Evolutionary conservation across 1,140 invertebrate genomes (phyloP).

Genomic region (Trinorchestia longiramus): DNA sequence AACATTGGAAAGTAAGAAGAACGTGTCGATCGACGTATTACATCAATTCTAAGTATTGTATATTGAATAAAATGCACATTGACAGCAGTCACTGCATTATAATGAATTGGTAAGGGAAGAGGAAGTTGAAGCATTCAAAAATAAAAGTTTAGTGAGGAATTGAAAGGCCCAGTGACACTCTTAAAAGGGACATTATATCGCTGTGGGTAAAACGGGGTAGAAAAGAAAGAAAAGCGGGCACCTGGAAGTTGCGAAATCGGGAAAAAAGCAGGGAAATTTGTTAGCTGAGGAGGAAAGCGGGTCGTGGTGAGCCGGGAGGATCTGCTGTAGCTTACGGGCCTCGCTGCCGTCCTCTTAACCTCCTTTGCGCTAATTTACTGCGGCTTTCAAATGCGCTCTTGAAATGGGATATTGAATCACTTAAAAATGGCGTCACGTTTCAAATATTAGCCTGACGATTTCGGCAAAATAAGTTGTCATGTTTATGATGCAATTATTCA

Average conservation of each 20-base stretch:
- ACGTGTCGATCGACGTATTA: too few relatives aligned
- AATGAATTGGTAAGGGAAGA: too few relatives aligned
- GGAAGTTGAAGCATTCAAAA: neutral
- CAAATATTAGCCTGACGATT: too few relatives aligned
- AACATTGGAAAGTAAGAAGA: too few relatives aligned
- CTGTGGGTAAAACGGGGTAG: neutral
- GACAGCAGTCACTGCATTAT: too few relatives aligned
- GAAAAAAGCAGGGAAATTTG: neutral
- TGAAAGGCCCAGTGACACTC: neutral
- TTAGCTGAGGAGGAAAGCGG: neutral
- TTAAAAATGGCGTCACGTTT: too few relatives aligned
- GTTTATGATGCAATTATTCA: neutral
- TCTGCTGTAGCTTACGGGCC: neutral
- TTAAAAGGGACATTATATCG: neutral
- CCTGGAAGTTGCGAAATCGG: neutral
- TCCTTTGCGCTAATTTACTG: neutral
- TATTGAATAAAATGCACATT: too few relatives aligned
- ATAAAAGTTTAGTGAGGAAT: neutral
- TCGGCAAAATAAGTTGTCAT: neutral
- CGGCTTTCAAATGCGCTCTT: neutral
- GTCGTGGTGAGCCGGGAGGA: neutral
- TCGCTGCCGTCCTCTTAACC: neutral
- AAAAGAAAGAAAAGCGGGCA: neutral
- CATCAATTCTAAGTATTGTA: too few relatives aligned
- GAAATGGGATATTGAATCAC: too few relatives aligned